Conservation (phyloP, 2,888 invertebrate species). For the Tinea trinotella region DNA sequence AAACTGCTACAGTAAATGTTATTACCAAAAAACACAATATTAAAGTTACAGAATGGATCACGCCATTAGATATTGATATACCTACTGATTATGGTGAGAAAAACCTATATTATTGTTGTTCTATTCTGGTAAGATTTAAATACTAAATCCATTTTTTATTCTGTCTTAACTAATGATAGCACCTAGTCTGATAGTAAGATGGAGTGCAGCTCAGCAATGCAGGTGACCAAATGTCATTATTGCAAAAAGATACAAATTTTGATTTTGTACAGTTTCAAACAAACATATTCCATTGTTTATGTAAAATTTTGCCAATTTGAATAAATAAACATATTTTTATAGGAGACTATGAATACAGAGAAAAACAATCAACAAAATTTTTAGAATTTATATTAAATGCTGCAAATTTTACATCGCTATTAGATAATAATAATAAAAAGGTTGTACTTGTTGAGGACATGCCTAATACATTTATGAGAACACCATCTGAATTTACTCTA, state of each 20-base stretch:
- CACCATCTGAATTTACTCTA: slow-evolving; percentile 75
- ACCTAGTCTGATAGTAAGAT: no score
- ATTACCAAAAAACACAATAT: slow-evolving; percentile 75
- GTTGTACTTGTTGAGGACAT: slow-evolving; percentile 85
- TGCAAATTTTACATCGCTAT: slow-evolving; percentile 80
- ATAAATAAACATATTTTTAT: slow-evolving; percentile 12
- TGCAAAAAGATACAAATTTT: no score
- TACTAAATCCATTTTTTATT: neutral
- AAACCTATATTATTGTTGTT: neutral
- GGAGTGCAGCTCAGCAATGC: no score
- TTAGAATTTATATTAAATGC: slow-evolving; percentile 83
- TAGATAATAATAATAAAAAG: slow-evolving; percentile 68
- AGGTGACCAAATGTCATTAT: no score
- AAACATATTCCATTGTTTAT: no score
- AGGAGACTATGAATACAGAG: slow-evolving; percentile 60
- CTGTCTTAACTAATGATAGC: no score
- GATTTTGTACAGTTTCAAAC: no score
- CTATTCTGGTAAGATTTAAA: neutral
- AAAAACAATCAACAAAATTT: slow-evolving; percentile 79
- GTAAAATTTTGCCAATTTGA: no score
- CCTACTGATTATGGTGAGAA: slow-evolving; percentile 63
- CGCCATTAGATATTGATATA: slow-evolving; percentile 79
- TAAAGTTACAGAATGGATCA: slow-evolving; percentile 85
- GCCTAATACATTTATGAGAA: slow-evolving; percentile 81
- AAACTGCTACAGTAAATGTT: slow-evolving; percentile 80